A percentile compares a stretch with the other conserved stretches of the same genome.
These are phyloP conservation scores for Nomada ruficornis DNA, from an alignment of 2,888 invertebrate species.

Conservation along the genomic window DNA sequence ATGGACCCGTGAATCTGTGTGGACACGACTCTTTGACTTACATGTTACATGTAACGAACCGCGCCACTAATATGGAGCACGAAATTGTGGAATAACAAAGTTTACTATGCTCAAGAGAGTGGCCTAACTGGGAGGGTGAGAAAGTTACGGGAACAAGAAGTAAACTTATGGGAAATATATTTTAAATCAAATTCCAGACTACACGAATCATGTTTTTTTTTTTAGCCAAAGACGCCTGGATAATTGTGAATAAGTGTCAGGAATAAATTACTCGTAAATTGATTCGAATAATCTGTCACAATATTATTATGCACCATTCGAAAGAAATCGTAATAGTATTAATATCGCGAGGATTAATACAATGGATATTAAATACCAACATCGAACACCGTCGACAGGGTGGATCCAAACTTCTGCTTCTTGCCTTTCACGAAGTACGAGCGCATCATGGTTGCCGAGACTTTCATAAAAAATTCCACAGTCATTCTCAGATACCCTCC, in stretches of 20 bases:
- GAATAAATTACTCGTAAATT: too few relatives aligned
- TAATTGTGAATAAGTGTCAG: too few relatives aligned
- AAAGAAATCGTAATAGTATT: too few relatives aligned
- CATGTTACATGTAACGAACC: conserved; percentile 28
- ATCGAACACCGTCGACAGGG: conserved; percentile 79
- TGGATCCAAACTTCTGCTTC: conserved; percentile 78
- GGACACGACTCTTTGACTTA: conserved; percentile 39
- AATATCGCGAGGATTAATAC: background rate
- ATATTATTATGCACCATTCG: too few relatives aligned
- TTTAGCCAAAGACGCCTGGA: too few relatives aligned
- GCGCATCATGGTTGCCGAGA: conserved; percentile 78
- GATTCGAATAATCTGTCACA: too few relatives aligned
- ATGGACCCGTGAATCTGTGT: conserved; percentile 17
- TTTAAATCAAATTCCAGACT: too few relatives aligned
- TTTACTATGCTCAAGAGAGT: background rate
- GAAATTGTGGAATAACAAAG: background rate
- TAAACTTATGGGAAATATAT: background rate
- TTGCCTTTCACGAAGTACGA: conserved; percentile 77
- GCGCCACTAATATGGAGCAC: conserved; percentile 12
- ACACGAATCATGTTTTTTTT: too few relatives aligned
- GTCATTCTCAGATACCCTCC: conserved; percentile 72
- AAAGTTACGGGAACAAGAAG: background rate
- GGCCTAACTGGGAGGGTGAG: background rate
- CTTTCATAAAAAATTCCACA: conserved; percentile 75
- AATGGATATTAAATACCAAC: conserved; percentile 42